phyloP scores from a whole-genome alignment of 2,797 vertebrate species.

The Anas bernieri region DNA sequence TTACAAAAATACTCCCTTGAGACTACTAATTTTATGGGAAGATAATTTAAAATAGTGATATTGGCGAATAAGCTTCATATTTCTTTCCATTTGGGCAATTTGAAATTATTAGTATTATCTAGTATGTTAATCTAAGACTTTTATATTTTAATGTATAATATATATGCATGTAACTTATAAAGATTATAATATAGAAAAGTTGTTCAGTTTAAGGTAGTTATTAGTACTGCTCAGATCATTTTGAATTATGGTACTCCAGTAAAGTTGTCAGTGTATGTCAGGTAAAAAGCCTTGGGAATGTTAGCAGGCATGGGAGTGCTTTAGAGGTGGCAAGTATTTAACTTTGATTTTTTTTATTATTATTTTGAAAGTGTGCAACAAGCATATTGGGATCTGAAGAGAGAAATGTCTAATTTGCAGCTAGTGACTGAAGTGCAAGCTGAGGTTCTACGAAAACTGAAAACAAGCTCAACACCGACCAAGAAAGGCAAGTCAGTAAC shows the following conservation, averaged over 20 bases:
- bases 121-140: background rate
- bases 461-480: slow-evolving; percentile 59
- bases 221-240: background rate
- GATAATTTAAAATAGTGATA: background rate
- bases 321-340: background rate
- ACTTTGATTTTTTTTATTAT: background rate
- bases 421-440: slow-evolving; percentile 80
- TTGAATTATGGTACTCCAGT: background rate
- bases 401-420: slow-evolving; percentile 82
- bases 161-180: too few relatives aligned
- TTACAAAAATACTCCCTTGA: background rate
- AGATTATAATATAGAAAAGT: background rate
- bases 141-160: too few relatives aligned
- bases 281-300: background rate
- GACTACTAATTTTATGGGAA: background rate
- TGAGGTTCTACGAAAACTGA: slow-evolving; percentile 80
- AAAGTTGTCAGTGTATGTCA: background rate
- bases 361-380: slow-evolving; percentile 72
- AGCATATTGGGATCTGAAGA: slow-evolving; percentile 82
- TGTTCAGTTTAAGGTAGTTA: background rate
- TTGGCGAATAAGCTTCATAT: background rate
- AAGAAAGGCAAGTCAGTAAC: slow-evolving; percentile 83
- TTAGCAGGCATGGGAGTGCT: background rate
- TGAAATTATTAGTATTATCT: background rate
- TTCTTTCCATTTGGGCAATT: background rate